A percentile compares a stretch with the other conserved stretches of the same genome.
Conservation (phyloP, 2,888 invertebrate species). For the Acrocera orbiculus region DNA sequence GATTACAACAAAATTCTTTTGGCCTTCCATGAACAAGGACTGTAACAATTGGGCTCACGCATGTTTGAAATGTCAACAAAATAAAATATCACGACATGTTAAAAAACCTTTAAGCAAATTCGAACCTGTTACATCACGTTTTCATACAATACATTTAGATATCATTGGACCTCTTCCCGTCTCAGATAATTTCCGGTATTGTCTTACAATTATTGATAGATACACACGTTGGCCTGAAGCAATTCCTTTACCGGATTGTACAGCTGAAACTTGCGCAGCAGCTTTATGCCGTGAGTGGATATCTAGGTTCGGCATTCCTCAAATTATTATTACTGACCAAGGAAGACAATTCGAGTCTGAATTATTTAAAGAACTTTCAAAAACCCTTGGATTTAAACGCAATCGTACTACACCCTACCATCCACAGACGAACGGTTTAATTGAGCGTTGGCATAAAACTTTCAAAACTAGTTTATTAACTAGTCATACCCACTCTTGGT, state of each 20-base stretch:
- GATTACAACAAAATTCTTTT: too few relatives aligned
- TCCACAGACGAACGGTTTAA: slow-evolving; percentile 6
- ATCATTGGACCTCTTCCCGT: too few relatives aligned
- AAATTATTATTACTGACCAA: slow-evolving; percentile 4
- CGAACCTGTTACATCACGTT: too few relatives aligned
- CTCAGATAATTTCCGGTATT: slow-evolving; percentile 4
- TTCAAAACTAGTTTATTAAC: too few relatives aligned
- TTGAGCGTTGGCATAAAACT: slow-evolving; percentile 25
- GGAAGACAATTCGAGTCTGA: slow-evolving; percentile 7
- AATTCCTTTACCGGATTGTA: slow-evolving; percentile 4
- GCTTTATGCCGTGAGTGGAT: slow-evolving; percentile 4
- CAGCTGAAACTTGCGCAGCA: slow-evolving; percentile 11
- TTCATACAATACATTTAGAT: too few relatives aligned
- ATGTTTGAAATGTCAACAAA: too few relatives aligned
- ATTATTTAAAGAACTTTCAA: slow-evolving; percentile 2
- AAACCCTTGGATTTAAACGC: slow-evolving; percentile 1
- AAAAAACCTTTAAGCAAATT: too few relatives aligned
- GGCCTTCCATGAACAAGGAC: too few relatives aligned
- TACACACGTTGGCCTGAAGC: slow-evolving; percentile 8
- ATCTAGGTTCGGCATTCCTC: slow-evolving; percentile 5
- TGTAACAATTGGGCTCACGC: too few relatives aligned
- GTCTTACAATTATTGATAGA: slow-evolving; percentile 2
- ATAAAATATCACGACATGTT: too few relatives aligned
- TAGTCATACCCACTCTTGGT: too few relatives aligned
- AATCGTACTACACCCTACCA: slow-evolving; percentile 6